Base-by-base conservation (phyloP, 2,797 vertebrate species). In the Enteromius trimaculatus region DNA sequence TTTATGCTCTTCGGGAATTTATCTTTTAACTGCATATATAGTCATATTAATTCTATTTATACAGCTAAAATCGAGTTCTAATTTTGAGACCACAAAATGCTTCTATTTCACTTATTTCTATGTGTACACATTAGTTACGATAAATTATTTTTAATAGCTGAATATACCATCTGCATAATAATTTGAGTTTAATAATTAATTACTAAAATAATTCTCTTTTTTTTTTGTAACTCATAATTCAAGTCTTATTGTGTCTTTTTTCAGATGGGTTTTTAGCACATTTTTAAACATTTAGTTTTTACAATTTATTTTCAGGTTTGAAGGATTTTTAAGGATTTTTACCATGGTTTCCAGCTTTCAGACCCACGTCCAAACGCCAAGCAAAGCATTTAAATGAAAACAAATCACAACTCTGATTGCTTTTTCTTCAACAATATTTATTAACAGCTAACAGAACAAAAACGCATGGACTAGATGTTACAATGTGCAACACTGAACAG, bases 401-500 rank as follows among this genome's bases (percentile, higher is more conserved):
- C 49, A 26, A 47, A 60, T 39, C 26, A 76, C 66, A 87, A 51
- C 21, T 34, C 37, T 69, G 19, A 72, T 58, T 66, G 23, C 7
- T 79, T 77, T 70, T 26, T 85, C 79, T 77, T 68, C 68, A 37
- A 81, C 83, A 79, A 74, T 75, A 89, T 90, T 89, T 89, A 90
- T 89, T 90, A 78, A 88, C 81, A 88, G 55, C 87, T 87, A 89
- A 88, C 64, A 80, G 76, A 80, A 89, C 82, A 85, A 79, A 91
- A 86, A 90, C 69, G 86, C 87, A 92, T 77, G 84, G 86, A 64
- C 80, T 81, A 82, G 16, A 85, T 80, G 87, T 91, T 92, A 93
- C 86, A 90, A 87, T 90, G 90, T 92, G 91, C 89, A 89, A 86
- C 89, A 86, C 80, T 72, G 69, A 86, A 86, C 71, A 83, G 49